Percentiles rank a stretch among this genome's conserved stretches.
Conservation (phyloP, 2,113 vertebrate species). For the Gopherus evgoodei region DNA sequence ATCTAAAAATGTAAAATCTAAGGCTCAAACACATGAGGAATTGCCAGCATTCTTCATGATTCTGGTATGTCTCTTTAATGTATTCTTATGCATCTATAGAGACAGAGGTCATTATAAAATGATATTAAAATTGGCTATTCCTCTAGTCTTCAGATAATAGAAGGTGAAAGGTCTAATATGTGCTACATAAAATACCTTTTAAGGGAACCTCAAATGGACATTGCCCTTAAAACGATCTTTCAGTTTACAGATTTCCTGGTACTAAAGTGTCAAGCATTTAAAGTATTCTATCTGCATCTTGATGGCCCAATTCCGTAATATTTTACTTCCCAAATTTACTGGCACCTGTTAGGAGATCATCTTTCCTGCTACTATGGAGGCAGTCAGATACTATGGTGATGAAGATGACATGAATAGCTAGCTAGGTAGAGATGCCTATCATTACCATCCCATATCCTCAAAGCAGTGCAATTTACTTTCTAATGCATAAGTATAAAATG, state of each 20-base stretch:
- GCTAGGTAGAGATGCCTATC: neutral
- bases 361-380: neutral
- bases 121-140: neutral
- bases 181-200: constrained; percentile 37
- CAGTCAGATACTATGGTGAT: neutral
- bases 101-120: neutral
- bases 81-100: neutral
- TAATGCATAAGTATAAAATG: constrained; percentile 52
- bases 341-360: constrained; percentile 43
- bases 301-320: neutral
- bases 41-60: neutral
- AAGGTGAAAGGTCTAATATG: neutral
- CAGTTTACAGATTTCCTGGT: neutral
- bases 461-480: constrained; percentile 57
- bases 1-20: neutral
- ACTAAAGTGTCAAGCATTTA: constrained; percentile 10
- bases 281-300: constrained; percentile 7
- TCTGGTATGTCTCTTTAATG: neutral
- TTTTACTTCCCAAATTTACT: neutral
- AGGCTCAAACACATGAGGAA: neutral
- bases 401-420: neutral
- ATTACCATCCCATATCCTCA: constrained; percentile 22
- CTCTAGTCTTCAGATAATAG: neutral
- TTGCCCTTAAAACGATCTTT: constrained; percentile 35
- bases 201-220: neutral